Evolutionary conservation across 2,113 vertebrate genomes (phyloP).

Genomic region (Catharus fuscescens): DNA sequence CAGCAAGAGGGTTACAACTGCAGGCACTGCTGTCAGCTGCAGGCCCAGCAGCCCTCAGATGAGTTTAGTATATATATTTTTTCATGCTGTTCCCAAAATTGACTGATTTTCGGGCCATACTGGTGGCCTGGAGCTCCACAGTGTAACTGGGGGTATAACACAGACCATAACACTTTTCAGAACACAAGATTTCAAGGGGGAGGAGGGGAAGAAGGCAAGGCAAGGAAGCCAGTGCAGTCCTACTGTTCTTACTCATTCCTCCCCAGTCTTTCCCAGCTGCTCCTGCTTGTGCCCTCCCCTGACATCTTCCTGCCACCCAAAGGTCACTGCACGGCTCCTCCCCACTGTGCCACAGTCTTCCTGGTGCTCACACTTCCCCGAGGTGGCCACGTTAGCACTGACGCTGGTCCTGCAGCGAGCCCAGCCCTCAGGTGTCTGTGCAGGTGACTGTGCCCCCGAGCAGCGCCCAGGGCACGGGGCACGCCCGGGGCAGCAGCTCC

Average conservation of each 20-base stretch:
- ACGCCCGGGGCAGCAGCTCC: fast-evolving
- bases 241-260: not conserved
- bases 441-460: not conserved
- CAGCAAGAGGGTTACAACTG: not conserved
- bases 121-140: not conserved
- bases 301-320: not conserved
- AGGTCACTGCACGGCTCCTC: not conserved
- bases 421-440: not conserved
- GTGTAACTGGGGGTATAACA: not conserved
- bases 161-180: not conserved
- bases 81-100: not conserved
- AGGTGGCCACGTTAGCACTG: not conserved
- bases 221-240: not conserved
- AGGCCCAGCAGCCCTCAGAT: not conserved
- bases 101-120: not conserved
- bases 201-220: not conserved
- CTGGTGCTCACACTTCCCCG: not conserved
- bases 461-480: not conserved
- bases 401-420: not conserved
- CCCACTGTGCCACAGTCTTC: not conserved
- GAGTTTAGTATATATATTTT: not conserved
- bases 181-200: not conserved
- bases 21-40: not conserved
- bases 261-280: not conserved
- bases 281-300: not conserved